Evolutionary conservation across 2,888 invertebrate species (phyloP), one percentile per base, ranked within the genome.

Genomic region (Acanthococcus lagerstroemiae): DNA sequence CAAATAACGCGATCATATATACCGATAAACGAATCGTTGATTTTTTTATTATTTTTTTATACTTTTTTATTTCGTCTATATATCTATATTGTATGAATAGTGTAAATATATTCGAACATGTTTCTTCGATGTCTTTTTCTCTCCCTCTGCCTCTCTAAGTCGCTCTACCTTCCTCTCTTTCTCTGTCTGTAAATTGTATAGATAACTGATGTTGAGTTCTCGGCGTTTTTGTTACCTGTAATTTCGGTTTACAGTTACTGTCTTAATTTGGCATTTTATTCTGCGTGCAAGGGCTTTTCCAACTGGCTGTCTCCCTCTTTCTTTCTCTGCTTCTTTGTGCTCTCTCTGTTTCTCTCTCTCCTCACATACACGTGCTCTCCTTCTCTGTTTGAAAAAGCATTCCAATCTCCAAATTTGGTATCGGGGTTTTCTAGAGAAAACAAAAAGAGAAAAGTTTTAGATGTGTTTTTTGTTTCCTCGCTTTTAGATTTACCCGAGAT

Each of bases 261-360:
- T 60, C 45, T 15, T 56, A 15, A n/a, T 48, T 48, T 58, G 52
- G 50, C 50, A 61, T 61, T 50, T 63, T 61, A 61, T 52, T 25
- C 24, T 46, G 12, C 58, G 46, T 30, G 21, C 27, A 48, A n/a
- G 44, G 46, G 24, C 21, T 46, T 26, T 46, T 58, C n/a, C n/a
- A n/a, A n/a, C n/a, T n/a, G n/a, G n/a, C n/a, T n/a, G n/a, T 26
- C 37, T 58, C 46, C 27, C 24, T 60, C 54, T 26, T 60, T 24
- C 37, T 37, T 3, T n/a, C 3, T 37, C 12, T 37, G 12, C 37
- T 30, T 30, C 12, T 30, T 30, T 30, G 6, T 30, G 6, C 12
- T 30, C 12, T 30, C 12, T 12, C n/a, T 37, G 12, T 30, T 30
- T 30, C 12, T 30, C 12, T 30, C 12, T 12, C n/a, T 37, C 37